Conservation (phyloP, 2,797 vertebrate species). For the Rhynchotus rufescens region DNA sequence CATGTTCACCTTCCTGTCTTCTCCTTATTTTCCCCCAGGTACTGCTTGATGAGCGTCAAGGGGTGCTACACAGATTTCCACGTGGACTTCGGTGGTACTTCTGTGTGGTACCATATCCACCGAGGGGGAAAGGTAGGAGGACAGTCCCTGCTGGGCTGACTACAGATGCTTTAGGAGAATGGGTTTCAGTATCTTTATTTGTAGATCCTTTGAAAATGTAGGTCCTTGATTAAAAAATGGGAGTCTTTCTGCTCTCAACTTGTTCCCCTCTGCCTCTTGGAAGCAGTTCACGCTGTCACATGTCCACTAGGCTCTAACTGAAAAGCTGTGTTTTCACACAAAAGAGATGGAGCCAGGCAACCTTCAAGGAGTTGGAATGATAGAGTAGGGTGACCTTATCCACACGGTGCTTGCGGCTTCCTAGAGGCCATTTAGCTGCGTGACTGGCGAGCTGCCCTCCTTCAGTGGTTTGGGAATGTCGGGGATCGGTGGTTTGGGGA, state of each 20-base stretch:
- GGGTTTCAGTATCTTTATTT: background rate
- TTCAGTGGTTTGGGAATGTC: no score
- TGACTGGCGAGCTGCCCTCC: background rate
- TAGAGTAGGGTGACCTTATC: background rate
- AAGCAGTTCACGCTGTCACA: background rate
- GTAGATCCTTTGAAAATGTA: background rate
- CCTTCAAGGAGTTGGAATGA: background rate
- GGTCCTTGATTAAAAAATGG: background rate
- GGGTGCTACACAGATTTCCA: conserved; percentile 99
- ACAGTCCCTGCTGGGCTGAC: background rate
- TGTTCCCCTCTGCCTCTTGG: background rate
- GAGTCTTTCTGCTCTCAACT: background rate
- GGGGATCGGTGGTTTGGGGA: no score
- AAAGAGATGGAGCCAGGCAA: background rate
- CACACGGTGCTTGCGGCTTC: background rate
- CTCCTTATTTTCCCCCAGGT: conserved; percentile 79
- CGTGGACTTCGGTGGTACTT: conserved; percentile 97
- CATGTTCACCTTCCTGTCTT: background rate
- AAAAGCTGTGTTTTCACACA: background rate
- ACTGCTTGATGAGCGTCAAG: conserved; percentile 98
- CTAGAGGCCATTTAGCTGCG: background rate
- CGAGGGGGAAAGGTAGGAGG: conserved; percentile 92
- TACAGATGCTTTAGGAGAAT: background rate
- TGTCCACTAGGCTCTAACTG: background rate
- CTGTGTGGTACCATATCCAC: conserved; percentile 98